A percentile compares a stretch with the other conserved stretches of the same genome.
phyloP scores from a whole-genome alignment of 1,140 invertebrate species.

The Caerostris extrusa region DNA sequence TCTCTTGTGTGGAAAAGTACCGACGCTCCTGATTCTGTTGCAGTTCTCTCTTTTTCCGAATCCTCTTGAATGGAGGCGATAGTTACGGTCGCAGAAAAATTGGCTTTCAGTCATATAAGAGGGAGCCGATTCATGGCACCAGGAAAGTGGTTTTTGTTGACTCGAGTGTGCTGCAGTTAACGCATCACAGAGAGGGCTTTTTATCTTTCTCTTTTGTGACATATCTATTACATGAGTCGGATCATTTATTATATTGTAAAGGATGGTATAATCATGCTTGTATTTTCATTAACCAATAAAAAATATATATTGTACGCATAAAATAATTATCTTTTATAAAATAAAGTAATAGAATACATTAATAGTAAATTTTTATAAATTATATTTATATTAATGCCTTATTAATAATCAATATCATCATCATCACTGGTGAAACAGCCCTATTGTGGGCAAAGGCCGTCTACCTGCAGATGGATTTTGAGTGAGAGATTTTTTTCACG shows the following conservation, averaged over 20 bases:
- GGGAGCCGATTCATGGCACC: neutral
- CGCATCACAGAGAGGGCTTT: neutral
- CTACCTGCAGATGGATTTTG: too few relatives aligned
- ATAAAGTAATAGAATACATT: too few relatives aligned
- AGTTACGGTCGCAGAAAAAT: constrained; percentile 27
- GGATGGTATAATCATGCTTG: neutral
- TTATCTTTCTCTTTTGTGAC: neutral
- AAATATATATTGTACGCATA: too few relatives aligned
- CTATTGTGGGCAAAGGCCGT: too few relatives aligned
- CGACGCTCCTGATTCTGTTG: neutral
- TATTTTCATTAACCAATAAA: too few relatives aligned
- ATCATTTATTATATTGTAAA: neutral
- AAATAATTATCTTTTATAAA: too few relatives aligned
- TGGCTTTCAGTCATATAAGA: neutral
- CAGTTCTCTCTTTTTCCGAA: neutral
- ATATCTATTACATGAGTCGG: neutral
- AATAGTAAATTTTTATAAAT: too few relatives aligned
- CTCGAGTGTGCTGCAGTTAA: neutral
- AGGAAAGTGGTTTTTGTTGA: constrained; percentile 19
- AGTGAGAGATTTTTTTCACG: too few relatives aligned
- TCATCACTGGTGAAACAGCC: too few relatives aligned
- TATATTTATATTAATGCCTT: too few relatives aligned
- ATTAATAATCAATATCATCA: too few relatives aligned
- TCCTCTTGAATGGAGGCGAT: constrained; percentile 27
- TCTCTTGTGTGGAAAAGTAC: neutral